Evolutionary conservation across 2,888 invertebrate genomes (phyloP), one percentile per base, ranked within the genome.

Genomic region (Andrena praecox): DNA sequence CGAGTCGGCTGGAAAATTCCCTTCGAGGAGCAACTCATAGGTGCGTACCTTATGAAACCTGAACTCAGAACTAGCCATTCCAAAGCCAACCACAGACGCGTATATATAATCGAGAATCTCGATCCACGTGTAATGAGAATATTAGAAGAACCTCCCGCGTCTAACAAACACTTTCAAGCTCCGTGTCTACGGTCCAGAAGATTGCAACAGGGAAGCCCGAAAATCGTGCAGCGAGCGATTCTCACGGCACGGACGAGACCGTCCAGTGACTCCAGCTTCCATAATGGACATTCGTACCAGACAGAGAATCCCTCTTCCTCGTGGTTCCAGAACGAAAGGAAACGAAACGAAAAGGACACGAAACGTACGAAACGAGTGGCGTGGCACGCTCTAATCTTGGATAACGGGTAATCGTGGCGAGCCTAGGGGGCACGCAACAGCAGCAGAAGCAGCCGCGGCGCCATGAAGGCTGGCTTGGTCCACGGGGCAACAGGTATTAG

Each of bases 321-420:
- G 35, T 56, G 64, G 56, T 75, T 79, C 59, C 70, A 50, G 48
- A 48, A 63, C 72, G 73, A 54, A 60, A 64, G 48, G 63, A 33
- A 24, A 29, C 48, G 62, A 56, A 66, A 64, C 66, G 76, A 75
- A 60, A 67, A 56, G 67, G 64, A 69, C 71, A 73, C 63, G 79
- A 76, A 69, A 67, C 68, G 69, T 52, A 64, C 74, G 86, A 81
- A 70, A 72, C 71, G 82, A 70, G 62, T 84, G 78, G 85, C 77
- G 82, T 80, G 82, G 88, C 83, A 83, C 85, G 85, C 81, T 88
- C 91, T 92, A 92, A 92, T 92, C 90, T 90, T 82, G 81, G 88
- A 85, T 89, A 91, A 90, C 89, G 91, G 91, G 90, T 91, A 92
- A 92, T 92, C 91, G 89, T 77, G 77, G 80, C 79, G 59, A 69